Conservation (phyloP, 2,888 invertebrate species). For the Sericinus montela region DNA sequence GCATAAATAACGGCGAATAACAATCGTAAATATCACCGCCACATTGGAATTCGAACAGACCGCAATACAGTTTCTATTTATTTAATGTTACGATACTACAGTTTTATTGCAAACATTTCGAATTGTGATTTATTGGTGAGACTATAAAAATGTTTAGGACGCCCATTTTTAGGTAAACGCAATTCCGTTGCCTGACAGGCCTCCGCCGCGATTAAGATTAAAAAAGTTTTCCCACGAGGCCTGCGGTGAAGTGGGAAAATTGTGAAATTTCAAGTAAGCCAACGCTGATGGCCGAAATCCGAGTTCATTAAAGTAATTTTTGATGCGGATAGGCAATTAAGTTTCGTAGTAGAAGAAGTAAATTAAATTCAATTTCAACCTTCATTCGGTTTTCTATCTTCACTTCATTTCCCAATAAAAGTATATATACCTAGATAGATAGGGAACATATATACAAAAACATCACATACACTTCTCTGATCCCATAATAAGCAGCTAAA, state of each 20-base stretch:
- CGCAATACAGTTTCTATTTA: conserved; percentile 7
- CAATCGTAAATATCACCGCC: conserved; percentile 8
- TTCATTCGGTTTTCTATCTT: background rate
- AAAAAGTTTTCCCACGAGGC: conserved; percentile 60
- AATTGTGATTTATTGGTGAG: conserved; percentile 34
- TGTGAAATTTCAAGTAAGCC: conserved; percentile 60
- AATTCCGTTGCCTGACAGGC: conserved; percentile 52
- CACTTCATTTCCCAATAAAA: too few relatives aligned
- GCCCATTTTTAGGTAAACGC: conserved; percentile 43
- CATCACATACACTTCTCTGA: too few relatives aligned
- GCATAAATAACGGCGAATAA: background rate
- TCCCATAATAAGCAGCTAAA: too few relatives aligned
- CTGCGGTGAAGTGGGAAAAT: conserved; percentile 43
- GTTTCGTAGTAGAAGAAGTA: too few relatives aligned
- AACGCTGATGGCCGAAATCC: conserved; percentile 51
- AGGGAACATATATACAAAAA: too few relatives aligned
- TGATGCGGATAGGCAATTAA: conserved; percentile 63
- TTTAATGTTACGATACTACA: conserved; percentile 20
- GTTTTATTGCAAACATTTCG: conserved; percentile 27
- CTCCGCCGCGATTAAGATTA: conserved; percentile 53
- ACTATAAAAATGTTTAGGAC: conserved; percentile 42
- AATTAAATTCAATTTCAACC: conserved; percentile 56
- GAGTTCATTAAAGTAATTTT: conserved; percentile 60
- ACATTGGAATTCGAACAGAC: background rate
- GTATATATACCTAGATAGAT: too few relatives aligned